phyloP scores from a whole-genome alignment of 1,140 invertebrate genomes.

The Geopemphigus sp. region DNA sequence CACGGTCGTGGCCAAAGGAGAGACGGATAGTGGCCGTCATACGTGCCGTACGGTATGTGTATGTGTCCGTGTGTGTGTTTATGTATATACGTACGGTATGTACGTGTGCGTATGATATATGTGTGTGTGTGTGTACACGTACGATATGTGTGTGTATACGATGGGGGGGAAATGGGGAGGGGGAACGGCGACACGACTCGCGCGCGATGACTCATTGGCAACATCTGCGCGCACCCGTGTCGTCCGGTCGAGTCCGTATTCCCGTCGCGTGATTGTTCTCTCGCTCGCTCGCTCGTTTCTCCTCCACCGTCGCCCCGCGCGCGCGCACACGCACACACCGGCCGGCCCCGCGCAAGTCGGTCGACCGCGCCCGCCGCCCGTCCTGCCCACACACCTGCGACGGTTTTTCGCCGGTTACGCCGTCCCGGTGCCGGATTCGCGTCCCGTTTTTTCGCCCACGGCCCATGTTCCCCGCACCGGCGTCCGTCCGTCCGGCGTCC shows the following conservation, averaged over 20 bases:
- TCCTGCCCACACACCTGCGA: constrained; percentile 49
- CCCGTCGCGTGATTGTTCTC: constrained; percentile 22
- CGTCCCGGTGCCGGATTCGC: neutral
- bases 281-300: neutral
- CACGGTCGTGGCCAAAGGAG: neutral
- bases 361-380: constrained; percentile 4
- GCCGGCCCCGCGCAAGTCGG: too few species aligned
- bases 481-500: neutral
- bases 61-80: too few species aligned
- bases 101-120: too few species aligned
- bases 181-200: constrained; percentile 27
- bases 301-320: neutral
- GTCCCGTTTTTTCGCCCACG: constrained; percentile 29
- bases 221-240: constrained; percentile 47
- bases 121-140: too few species aligned
- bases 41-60: too few species aligned
- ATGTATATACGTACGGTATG: too few species aligned
- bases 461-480: constrained; percentile 9
- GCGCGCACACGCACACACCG: too few species aligned
- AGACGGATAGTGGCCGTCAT: too few species aligned
- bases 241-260: too few species aligned
- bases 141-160: too few species aligned
- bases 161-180: neutral
- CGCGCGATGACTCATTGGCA: constrained; percentile 48
- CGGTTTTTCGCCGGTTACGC: constrained; percentile 40